These are phyloP conservation scores for Solenopsis fugax DNA, from an alignment of 1,140 invertebrate genomes.

Conservation along the genomic window DNA sequence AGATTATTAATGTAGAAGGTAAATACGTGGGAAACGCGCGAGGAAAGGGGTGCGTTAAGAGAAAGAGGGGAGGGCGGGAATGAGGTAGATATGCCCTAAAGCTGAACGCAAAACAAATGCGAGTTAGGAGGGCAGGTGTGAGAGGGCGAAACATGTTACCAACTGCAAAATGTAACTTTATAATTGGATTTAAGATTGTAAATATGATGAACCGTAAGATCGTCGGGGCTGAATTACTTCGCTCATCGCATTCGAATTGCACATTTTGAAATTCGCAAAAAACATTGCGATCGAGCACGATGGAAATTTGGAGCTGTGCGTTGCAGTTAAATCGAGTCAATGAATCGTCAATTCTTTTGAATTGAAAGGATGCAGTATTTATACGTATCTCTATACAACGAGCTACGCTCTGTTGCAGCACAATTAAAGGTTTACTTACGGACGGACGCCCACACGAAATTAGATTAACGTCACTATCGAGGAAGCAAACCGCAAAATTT, in stretches of 20 bases:
- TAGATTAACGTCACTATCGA: constrained; percentile 52
- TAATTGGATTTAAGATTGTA: constrained; percentile 73
- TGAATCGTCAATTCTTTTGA: constrained; percentile 39
- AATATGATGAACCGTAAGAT: constrained; percentile 59
- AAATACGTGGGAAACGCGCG: constrained; percentile 62
- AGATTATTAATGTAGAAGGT: constrained; percentile 76
- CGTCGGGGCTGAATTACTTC: constrained; percentile 61
- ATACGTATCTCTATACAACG: constrained; percentile 20
- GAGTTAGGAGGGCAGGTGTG: constrained; percentile 57
- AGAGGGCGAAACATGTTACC: constrained; percentile 55
- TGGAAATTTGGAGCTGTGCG: constrained; percentile 18
- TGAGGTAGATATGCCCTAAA: constrained; percentile 49
- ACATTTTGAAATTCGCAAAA: not conserved
- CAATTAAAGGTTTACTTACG: constrained; percentile 59
- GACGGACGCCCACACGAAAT: constrained; percentile 35
- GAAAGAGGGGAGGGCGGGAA: constrained; percentile 26
- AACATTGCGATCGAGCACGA: not conserved
- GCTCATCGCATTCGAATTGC: not conserved
- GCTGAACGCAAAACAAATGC: constrained; percentile 69
- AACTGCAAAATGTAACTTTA: constrained; percentile 72
- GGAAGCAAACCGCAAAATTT: constrained; percentile 56
- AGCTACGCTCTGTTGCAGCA: constrained; percentile 11
- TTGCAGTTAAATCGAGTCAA: constrained; percentile 42
- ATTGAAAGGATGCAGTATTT: constrained; percentile 36
- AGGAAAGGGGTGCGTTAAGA: constrained; percentile 32